phyloP scores from a whole-genome alignment of 2,113 vertebrate species.

The Sclerurus mexicanus region DNA sequence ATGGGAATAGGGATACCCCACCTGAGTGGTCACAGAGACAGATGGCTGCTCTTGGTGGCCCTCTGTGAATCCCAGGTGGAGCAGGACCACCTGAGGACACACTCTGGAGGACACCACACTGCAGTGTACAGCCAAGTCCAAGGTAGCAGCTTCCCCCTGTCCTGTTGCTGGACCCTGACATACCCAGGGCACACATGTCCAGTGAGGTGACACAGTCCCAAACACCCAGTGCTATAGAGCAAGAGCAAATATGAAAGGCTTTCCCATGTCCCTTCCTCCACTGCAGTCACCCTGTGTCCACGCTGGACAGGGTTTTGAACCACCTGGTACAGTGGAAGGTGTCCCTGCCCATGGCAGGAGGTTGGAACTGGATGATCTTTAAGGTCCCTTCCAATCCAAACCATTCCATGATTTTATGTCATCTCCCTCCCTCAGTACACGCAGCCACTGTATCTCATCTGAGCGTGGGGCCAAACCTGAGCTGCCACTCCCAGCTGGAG shows the following conservation, averaged over 20 bases:
- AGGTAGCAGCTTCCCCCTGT: background rate
- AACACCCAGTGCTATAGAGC: background rate
- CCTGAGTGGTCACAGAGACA: fast-evolving
- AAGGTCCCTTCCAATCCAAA: background rate
- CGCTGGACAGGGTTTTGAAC: background rate
- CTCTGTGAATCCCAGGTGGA: background rate
- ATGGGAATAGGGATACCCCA: background rate
- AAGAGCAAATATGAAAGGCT: background rate
- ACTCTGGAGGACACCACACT: background rate
- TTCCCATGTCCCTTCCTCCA: fast-evolving
- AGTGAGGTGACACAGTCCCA: background rate
- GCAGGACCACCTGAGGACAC: background rate
- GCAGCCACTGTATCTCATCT: background rate
- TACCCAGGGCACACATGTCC: background rate
- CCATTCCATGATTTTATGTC: background rate
- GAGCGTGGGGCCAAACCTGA: fast-evolving
- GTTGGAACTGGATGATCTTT: background rate
- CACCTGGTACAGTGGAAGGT: background rate
- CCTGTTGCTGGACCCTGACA: background rate
- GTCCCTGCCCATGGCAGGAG: background rate
- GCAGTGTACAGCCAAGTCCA: background rate
- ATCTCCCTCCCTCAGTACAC: background rate
- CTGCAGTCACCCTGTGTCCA: background rate
- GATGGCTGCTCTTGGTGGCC: background rate
- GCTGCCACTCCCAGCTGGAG: background rate